Conservation (phyloP, 2,113 vertebrate species). For the Lagopus muta region DNA sequence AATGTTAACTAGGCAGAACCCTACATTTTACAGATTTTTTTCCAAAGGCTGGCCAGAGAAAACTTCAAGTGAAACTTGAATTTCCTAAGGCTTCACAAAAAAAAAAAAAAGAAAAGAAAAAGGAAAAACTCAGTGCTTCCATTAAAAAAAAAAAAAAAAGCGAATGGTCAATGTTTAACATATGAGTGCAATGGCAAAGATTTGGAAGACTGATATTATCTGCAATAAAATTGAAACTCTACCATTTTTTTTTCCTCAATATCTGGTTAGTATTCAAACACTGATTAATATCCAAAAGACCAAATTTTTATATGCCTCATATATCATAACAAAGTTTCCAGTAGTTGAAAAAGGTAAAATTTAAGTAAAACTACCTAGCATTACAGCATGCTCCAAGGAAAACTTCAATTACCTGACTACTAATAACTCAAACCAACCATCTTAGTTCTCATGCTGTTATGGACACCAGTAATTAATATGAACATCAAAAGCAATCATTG, state of each 20-base stretch:
- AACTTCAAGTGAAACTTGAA: background rate
- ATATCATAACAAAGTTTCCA: background rate
- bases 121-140: background rate
- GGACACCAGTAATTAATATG: conserved; percentile 94
- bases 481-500: conserved; percentile 97
- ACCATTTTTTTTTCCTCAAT: background rate
- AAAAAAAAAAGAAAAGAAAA: too few species aligned
- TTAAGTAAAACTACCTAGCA: conserved; percentile 12
- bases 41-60: background rate
- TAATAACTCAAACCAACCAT: conserved; percentile 78
- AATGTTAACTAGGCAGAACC: background rate
- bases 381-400: conserved; percentile 40
- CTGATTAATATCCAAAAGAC: background rate
- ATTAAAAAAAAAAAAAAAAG: background rate
- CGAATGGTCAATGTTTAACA: accelerated
- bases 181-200: background rate
- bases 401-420: conserved; percentile 75
- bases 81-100: background rate
- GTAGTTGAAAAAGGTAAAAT: conserved; percentile 8
- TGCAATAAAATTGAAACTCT: background rate
- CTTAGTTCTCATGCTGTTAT: conserved; percentile 84
- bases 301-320: background rate
- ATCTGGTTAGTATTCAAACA: background rate
- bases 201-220: background rate
- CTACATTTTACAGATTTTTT: background rate